These are phyloP conservation scores for Ichneumoninae sp. DNA, from an alignment of 2,888 invertebrate species.

Conservation along the genomic window DNA sequence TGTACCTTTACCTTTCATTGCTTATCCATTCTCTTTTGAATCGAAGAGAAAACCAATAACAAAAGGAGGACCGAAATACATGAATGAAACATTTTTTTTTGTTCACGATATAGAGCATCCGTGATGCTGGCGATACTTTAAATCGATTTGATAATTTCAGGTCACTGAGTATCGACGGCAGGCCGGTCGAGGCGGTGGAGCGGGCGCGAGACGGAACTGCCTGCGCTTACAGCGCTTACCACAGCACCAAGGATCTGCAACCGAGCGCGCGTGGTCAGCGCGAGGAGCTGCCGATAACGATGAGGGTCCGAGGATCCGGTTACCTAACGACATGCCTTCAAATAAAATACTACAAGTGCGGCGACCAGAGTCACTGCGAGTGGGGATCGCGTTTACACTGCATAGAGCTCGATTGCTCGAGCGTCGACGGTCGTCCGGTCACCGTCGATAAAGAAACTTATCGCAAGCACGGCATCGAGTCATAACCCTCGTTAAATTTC, in stretches of 20 bases:
- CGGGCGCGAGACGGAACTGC: conserved; percentile 85
- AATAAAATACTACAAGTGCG: conserved; percentile 86
- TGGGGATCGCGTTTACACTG: conserved; percentile 86
- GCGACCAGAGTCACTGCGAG: conserved; percentile 85
- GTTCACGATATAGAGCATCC: not conserved
- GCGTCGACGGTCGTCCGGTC: conserved; percentile 84
- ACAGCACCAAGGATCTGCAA: conserved; percentile 83
- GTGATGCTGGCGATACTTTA: not conserved
- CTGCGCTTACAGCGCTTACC: conserved; percentile 85
- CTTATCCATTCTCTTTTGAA: not conserved
- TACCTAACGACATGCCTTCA: conserved; percentile 85
- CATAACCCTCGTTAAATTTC: conserved; percentile 70
- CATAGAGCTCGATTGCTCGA: conserved; percentile 86
- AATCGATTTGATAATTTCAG: conserved; percentile 70
- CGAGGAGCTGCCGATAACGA: conserved; percentile 84
- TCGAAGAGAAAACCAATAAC: not conserved
- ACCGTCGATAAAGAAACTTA: conserved; percentile 85
- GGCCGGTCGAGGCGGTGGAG: conserved; percentile 82
- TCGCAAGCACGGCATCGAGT: conserved; percentile 82
- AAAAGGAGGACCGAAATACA: not conserved
- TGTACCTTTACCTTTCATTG: not conserved
- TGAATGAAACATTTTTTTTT: not conserved
- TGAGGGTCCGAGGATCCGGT: conserved; percentile 85
- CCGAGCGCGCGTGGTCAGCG: conserved; percentile 84
- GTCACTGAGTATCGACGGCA: conserved; percentile 82